Percentiles rank a stretch among this genome's conserved stretches.
Evolutionary conservation across 1,140 invertebrate species (phyloP).

Genomic region (Aradophagus sp.): DNA sequence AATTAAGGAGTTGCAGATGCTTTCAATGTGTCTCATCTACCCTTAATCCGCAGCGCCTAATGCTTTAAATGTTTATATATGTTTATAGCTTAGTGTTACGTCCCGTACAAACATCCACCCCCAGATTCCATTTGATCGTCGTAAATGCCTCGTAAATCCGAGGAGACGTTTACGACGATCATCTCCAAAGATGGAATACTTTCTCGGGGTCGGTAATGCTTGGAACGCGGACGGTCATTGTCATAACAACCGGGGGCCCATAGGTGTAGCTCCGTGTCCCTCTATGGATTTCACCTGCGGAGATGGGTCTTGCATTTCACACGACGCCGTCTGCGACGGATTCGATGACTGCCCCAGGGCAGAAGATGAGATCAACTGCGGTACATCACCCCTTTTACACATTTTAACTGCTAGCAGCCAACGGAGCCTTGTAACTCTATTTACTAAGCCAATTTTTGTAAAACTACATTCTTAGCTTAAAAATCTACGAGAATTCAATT

Average conservation of each 20-base stretch:
- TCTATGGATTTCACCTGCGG: conserved; percentile 78
- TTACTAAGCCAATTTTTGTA: no score
- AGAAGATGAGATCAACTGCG: conserved; percentile 83
- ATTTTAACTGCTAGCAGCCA: conserved; percentile 5
- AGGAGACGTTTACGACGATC: no score
- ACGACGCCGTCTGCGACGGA: conserved; percentile 81
- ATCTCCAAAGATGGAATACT: no score
- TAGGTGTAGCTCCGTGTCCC: conserved; percentile 75
- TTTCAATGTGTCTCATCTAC: conserved; percentile 63
- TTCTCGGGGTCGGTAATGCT: no score
- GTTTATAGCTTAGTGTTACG: conserved; percentile 59
- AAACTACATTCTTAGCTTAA: no score
- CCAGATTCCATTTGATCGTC: conserved; percentile 1
- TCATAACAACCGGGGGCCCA: conserved; percentile 63
- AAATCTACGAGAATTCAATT: no score
- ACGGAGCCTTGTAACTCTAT: conserved; percentile 9
- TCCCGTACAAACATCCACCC: conserved; percentile 40
- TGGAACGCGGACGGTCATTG: conserved; percentile 59
- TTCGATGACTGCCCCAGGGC: conserved; percentile 83
- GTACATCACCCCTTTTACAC: conserved; percentile 60
- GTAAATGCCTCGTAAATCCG: no score
- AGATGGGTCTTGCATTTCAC: conserved; percentile 82
- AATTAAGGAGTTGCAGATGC: conserved; percentile 61
- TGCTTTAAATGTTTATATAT: conserved; percentile 66
- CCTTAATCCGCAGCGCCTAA: conserved; percentile 58